Conservation (phyloP, 1,140 invertebrate species). For the Onthophagus taurus region DNA sequence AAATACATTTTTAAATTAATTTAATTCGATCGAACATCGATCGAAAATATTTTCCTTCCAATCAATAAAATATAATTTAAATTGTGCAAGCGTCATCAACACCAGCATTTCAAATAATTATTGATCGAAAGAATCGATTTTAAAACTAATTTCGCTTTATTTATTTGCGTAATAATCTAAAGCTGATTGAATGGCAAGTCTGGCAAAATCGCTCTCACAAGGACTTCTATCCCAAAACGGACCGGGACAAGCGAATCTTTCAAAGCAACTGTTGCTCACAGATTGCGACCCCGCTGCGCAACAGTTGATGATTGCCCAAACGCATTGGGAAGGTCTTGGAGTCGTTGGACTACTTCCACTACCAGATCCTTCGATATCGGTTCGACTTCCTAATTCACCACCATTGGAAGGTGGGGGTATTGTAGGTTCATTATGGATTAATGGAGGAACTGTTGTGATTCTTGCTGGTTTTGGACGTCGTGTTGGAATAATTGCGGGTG, state of each 20-base stretch:
- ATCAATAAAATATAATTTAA: no score
- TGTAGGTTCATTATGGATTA: constrained; percentile 15
- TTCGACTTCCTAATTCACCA: constrained; percentile 17
- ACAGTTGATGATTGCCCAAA: constrained; percentile 58
- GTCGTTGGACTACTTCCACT: constrained; percentile 11
- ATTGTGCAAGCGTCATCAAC: no score
- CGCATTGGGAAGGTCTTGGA: constrained; percentile 39
- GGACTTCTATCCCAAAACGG: constrained; percentile 53
- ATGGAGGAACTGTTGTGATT: constrained; percentile 28
- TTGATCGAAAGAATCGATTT: no score
- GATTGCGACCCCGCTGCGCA: constrained; percentile 39
- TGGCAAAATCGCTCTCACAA: constrained; percentile 43
- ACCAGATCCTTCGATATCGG: constrained; percentile 28
- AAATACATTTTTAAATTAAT: no score
- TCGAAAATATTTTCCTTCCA: no score
- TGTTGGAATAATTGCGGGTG: constrained; percentile 14
- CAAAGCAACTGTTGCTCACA: constrained; percentile 51
- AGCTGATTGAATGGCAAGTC: constrained; percentile 40
- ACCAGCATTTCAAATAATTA: no score
- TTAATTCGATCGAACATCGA: no score
- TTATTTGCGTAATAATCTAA: constrained; percentile 27
- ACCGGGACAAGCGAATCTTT: constrained; percentile 51
- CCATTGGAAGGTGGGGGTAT: neutral
- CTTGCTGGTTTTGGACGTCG: constrained; percentile 16
- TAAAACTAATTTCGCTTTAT: no score